Conservation (phyloP, 2,113 vertebrate genomes). For the Cervus canadensis region DNA sequence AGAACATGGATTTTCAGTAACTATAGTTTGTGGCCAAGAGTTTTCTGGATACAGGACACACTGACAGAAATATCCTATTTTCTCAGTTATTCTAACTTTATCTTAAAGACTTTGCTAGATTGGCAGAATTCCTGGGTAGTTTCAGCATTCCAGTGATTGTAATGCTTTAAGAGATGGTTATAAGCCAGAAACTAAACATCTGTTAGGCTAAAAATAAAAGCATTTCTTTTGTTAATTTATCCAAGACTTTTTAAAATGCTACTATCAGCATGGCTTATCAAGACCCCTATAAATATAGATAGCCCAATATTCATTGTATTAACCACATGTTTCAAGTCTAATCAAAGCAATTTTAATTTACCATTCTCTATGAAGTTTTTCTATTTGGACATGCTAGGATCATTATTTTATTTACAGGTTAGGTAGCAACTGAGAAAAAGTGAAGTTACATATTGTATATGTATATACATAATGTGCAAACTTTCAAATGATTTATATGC, state of each 20-base stretch:
- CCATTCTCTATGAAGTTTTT: neutral
- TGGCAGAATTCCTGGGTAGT: neutral
- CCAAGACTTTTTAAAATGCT: neutral
- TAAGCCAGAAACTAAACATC: conserved; percentile 17
- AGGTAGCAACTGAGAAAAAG: neutral
- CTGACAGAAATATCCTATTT: neutral
- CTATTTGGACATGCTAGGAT: neutral
- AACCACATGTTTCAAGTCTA: neutral
- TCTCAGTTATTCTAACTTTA: neutral
- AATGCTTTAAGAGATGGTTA: conserved; percentile 32
- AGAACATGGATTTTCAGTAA: neutral
- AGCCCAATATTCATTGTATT: neutral
- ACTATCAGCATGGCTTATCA: neutral
- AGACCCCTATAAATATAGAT: neutral
- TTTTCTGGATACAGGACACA: neutral
- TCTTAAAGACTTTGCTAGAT: neutral
- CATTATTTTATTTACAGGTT: neutral
- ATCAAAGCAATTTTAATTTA: neutral
- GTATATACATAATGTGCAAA: neutral
- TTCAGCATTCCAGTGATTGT: neutral
- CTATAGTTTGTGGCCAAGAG: neutral
- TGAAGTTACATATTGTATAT: neutral
- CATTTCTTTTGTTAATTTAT: conserved; percentile 18
- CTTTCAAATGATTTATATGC: neutral
- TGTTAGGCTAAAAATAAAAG: conserved; percentile 33